These are phyloP conservation scores for Hetaerina titia DNA, from an alignment of 2,888 invertebrate genomes.

Conservation along the genomic window DNA sequence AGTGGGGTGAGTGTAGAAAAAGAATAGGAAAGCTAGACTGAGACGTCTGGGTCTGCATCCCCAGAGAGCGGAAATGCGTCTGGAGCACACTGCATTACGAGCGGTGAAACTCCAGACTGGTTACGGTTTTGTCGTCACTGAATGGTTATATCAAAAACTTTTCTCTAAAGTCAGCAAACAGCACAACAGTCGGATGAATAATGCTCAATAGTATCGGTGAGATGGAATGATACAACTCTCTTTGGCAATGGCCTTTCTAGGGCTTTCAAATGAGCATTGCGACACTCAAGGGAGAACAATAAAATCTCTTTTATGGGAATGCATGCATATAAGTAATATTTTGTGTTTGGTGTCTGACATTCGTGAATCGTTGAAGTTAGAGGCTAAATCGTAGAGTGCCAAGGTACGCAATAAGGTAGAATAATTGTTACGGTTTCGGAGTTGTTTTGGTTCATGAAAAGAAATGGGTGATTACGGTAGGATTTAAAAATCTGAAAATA, in stretches of 20 bases:
- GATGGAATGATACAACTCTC: not conserved
- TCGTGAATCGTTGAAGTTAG: too few species aligned
- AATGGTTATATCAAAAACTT: not conserved
- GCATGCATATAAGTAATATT: too few species aligned
- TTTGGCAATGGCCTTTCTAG: not conserved
- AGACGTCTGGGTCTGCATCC: not conserved
- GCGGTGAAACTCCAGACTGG: not conserved
- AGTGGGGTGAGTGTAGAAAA: not conserved
- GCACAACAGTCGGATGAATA: not conserved
- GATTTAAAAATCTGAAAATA: too few species aligned
- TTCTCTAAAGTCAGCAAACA: not conserved
- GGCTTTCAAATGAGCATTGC: too few species aligned
- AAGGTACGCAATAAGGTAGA: too few species aligned
- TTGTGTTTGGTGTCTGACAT: too few species aligned
- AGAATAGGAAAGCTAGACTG: constrained; percentile 14
- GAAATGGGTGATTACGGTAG: too few species aligned
- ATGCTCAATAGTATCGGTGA: not conserved
- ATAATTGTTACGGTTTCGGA: too few species aligned
- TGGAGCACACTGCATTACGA: not conserved
- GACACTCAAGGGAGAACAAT: too few species aligned
- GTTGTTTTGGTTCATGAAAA: too few species aligned
- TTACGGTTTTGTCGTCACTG: not conserved
- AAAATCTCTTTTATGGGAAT: too few species aligned
- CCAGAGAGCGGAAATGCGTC: not conserved
- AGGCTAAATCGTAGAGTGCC: too few species aligned